Percentiles rank a stretch among this genome's conserved stretches.
Evolutionary conservation across 92 coral and sea anemone genomes (phyloP).

Genomic region (Ricordea florida): DNA sequence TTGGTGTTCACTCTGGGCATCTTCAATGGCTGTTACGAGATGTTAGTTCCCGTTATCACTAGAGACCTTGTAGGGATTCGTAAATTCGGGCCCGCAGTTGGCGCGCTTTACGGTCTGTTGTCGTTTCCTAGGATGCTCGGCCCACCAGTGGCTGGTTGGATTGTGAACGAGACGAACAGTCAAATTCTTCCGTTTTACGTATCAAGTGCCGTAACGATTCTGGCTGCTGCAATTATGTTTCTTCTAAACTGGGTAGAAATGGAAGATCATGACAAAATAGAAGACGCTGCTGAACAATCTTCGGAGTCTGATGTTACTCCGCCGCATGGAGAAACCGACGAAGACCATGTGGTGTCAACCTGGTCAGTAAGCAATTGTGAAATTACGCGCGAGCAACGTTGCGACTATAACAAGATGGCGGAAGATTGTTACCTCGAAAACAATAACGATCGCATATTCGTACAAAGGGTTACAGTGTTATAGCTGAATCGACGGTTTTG

Average conservation of each 20-base stretch:
- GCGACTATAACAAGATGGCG: no score
- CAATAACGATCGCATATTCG: no score
- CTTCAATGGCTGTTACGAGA: conserved; percentile 74
- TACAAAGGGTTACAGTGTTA: no score
- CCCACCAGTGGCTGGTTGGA: conserved; percentile 79
- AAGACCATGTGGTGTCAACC: no score
- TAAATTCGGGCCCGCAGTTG: conserved; percentile 57
- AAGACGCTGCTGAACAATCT: not conserved
- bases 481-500: no score
- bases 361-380: no score
- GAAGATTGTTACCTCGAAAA: no score
- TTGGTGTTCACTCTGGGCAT: conserved; percentile 65
- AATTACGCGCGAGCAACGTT: no score
- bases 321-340: not conserved
- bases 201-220: conserved; percentile 54
- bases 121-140: conserved; percentile 76
- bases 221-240: conserved; percentile 48
- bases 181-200: conserved; percentile 57
- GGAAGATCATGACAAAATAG: not conserved
- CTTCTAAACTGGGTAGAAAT: conserved; percentile 19
- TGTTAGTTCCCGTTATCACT: conserved; percentile 81
- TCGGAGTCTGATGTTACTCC: not conserved
- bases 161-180: conserved; percentile 41
- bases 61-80: conserved; percentile 61
- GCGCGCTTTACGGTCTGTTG: conserved; percentile 61